phyloP scores from a whole-genome alignment of 1,140 invertebrate genomes.

The Campoletis sonorensis region DNA sequence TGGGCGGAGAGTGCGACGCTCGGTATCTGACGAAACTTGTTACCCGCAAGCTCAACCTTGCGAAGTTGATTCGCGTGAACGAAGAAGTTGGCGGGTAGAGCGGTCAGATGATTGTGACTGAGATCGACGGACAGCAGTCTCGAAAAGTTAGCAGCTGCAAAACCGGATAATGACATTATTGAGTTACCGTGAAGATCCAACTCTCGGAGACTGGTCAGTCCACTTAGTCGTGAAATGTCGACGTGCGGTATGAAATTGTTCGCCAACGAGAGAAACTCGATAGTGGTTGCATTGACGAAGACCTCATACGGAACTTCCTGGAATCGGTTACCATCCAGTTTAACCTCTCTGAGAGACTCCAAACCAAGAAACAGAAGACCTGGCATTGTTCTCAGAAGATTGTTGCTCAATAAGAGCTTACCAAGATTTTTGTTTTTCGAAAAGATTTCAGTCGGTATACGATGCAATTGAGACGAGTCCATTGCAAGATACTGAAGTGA shows the following conservation, averaged over 20 bases:
- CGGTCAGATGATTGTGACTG: constrained; percentile 84
- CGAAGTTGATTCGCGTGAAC: constrained; percentile 83
- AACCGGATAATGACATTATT: constrained; percentile 86
- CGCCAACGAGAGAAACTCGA: constrained; percentile 85
- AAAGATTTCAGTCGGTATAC: constrained; percentile 84
- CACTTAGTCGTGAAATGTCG: constrained; percentile 85
- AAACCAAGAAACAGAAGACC: constrained; percentile 83
- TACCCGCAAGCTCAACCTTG: constrained; percentile 87
- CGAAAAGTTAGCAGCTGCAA: constrained; percentile 84
- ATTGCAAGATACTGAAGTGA: constrained; percentile 84
- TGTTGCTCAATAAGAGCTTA: constrained; percentile 84
- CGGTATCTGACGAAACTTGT: constrained; percentile 89
- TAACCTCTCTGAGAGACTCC: constrained; percentile 85
- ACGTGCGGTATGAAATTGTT: constrained; percentile 84
- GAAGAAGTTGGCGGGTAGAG: constrained; percentile 90
- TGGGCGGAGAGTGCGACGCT: constrained; percentile 86
- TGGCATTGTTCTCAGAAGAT: constrained; percentile 81
- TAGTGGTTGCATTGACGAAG: constrained; percentile 83
- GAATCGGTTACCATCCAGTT: constrained; percentile 85
- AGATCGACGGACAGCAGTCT: constrained; percentile 85
- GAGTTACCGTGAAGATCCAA: constrained; percentile 86
- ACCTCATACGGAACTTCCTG: constrained; percentile 86
- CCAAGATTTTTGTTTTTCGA: constrained; percentile 86
- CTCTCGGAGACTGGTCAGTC: constrained; percentile 83
- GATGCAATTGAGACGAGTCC: constrained; percentile 82